Conservation (phyloP, 2,113 vertebrate genomes). For the Rhegmatorhina hoffmannsi region DNA sequence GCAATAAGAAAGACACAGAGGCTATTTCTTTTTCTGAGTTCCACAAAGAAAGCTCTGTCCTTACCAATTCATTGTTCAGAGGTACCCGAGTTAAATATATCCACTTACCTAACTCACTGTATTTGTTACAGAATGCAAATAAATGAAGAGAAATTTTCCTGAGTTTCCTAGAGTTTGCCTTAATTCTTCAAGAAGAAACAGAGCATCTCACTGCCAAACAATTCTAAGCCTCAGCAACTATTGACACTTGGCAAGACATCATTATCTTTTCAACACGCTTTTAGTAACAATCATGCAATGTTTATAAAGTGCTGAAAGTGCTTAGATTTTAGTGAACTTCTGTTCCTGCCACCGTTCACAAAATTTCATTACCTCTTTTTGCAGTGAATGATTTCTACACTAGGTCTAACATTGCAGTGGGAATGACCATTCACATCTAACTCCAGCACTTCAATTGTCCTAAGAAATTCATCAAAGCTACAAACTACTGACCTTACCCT, state of each 20-base stretch:
- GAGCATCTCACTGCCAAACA: not conserved
- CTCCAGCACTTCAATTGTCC: not conserved
- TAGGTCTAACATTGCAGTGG: not conserved
- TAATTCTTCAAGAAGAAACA: not conserved
- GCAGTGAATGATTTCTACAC: not conserved
- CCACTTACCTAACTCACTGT: not conserved
- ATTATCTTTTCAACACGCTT: not conserved
- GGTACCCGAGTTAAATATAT: not conserved
- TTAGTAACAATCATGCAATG: not conserved
- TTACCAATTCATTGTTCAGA: not conserved
- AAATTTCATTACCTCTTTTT: not conserved
- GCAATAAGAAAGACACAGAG: not conserved
- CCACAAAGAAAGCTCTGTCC: not conserved
- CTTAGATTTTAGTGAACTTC: not conserved
- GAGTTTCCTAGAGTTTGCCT: not conserved
- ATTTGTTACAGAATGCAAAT: not conserved
- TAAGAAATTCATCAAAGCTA: constrained; percentile 70
- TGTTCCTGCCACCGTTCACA: not conserved
- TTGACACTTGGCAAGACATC: not conserved
- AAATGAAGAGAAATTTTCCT: not conserved
- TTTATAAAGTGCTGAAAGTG: not conserved
- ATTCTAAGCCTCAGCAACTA: not conserved
- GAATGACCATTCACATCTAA: not conserved
- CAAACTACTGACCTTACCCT: constrained; percentile 94
- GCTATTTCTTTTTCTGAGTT: not conserved